These are phyloP conservation scores for Yponomeuta cagnagella DNA, from an alignment of 2,888 invertebrate species.

Conservation along the genomic window DNA sequence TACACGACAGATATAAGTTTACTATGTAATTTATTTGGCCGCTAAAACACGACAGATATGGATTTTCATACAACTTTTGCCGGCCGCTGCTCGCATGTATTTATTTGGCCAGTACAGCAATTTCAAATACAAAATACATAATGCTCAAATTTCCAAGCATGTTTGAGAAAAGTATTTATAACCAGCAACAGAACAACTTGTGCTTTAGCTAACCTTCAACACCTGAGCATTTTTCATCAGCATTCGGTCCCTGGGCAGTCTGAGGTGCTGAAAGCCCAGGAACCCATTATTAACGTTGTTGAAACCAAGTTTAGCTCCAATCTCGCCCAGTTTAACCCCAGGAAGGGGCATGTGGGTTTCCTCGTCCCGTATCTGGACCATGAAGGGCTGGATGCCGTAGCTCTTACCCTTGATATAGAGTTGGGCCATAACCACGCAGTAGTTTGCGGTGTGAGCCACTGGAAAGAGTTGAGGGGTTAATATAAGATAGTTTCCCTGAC, in stretches of 20 bases:
- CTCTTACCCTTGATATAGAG: slow-evolving; percentile 87
- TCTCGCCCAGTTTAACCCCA: slow-evolving; percentile 94
- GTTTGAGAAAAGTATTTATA: too few species aligned
- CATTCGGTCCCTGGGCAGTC: slow-evolving; percentile 92
- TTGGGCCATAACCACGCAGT: slow-evolving; percentile 94
- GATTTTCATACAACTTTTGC: too few species aligned
- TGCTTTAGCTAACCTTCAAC: slow-evolving; percentile 50
- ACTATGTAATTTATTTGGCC: too few species aligned
- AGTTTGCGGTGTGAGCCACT: slow-evolving; percentile 95
- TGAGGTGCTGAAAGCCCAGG: slow-evolving; percentile 88
- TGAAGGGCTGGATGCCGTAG: slow-evolving; percentile 92
- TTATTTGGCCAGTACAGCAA: too few species aligned
- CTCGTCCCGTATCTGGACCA: slow-evolving; percentile 91
- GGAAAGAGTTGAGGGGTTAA: slow-evolving; percentile 30
- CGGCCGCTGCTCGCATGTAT: too few species aligned
- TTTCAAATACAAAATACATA: too few species aligned
- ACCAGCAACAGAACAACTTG: too few species aligned
- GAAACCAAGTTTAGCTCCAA: slow-evolving; percentile 94
- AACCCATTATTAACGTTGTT: slow-evolving; percentile 95
- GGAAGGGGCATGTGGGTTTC: slow-evolving; percentile 91
- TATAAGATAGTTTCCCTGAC: too few species aligned
- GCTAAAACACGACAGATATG: too few species aligned
- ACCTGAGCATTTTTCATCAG: slow-evolving; percentile 95
- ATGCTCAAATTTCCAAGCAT: too few species aligned
- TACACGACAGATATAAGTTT: too few species aligned